Conservation (phyloP, 2,888 invertebrate genomes). For the Stictocephala bisonia region DNA sequence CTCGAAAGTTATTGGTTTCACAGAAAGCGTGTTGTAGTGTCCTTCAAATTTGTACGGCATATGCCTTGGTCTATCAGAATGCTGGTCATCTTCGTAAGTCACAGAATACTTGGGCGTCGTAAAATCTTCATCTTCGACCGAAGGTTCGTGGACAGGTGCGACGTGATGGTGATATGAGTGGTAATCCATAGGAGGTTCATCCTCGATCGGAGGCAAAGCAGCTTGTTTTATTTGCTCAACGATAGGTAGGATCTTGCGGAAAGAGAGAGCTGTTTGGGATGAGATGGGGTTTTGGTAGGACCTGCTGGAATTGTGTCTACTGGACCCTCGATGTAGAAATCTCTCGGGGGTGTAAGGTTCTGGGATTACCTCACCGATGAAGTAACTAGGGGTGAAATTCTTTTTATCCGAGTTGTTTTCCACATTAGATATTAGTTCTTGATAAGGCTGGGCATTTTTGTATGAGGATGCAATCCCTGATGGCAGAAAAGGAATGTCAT, state of each 20-base stretch:
- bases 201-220: background rate
- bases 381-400: constrained; percentile 29
- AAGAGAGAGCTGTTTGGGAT: background rate
- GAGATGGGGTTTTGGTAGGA: background rate
- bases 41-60: background rate
- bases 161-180: background rate
- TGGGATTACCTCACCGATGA: constrained; percentile 33
- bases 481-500: constrained; percentile 12
- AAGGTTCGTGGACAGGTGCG: constrained; percentile 29
- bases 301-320: background rate
- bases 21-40: background rate
- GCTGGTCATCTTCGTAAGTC: constrained; percentile 12
- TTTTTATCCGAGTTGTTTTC: background rate
- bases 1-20: constrained; percentile 2
- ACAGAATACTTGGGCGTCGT: background rate
- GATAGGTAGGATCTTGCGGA: constrained; percentile 6
- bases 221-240: constrained; percentile 12
- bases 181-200: background rate
- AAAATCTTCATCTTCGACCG: background rate
- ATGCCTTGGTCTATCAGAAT: constrained; percentile 18
- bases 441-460: background rate
- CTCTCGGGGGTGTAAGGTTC: constrained; percentile 23
- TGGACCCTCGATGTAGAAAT: background rate
- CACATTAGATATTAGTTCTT: background rate
- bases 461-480: background rate